These are phyloP conservation scores for Periphyllus acericola DNA, from an alignment of 2,888 invertebrate genomes.

Conservation along the genomic window DNA sequence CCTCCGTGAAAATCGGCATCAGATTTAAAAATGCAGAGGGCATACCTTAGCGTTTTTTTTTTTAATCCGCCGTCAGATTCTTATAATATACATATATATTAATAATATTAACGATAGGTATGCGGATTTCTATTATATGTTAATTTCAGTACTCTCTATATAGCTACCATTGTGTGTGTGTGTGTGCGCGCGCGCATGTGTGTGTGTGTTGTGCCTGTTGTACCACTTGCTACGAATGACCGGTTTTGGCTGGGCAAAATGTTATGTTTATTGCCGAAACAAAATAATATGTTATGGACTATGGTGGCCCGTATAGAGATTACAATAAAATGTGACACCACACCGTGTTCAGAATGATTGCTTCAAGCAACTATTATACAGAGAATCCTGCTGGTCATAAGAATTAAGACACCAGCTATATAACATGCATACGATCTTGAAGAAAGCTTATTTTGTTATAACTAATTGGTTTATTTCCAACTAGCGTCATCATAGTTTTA, in stretches of 20 bases:
- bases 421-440: neutral
- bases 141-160: constrained; percentile 54
- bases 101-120: constrained; percentile 34
- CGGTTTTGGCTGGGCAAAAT: constrained; percentile 53
- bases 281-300: neutral
- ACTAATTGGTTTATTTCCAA: constrained; percentile 22
- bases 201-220: neutral
- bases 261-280: constrained; percentile 44
- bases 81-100: constrained; percentile 6
- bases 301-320: constrained; percentile 3
- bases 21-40: constrained; percentile 3
- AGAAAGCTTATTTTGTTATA: neutral
- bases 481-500: neutral
- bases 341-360: neutral
- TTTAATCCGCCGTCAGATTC: constrained; percentile 29
- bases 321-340: constrained; percentile 16
- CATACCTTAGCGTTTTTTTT: constrained; percentile 8
- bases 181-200: neutral
- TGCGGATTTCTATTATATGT: constrained; percentile 59
- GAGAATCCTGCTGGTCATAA: neutral
- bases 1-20: constrained; percentile 32
- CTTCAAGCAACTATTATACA: neutral
- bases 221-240: constrained; percentile 52
- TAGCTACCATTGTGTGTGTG: constrained; percentile 9
- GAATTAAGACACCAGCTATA: neutral